Conservation (phyloP, 23 tunicate species). For the Oikopleura dioica region DNA sequence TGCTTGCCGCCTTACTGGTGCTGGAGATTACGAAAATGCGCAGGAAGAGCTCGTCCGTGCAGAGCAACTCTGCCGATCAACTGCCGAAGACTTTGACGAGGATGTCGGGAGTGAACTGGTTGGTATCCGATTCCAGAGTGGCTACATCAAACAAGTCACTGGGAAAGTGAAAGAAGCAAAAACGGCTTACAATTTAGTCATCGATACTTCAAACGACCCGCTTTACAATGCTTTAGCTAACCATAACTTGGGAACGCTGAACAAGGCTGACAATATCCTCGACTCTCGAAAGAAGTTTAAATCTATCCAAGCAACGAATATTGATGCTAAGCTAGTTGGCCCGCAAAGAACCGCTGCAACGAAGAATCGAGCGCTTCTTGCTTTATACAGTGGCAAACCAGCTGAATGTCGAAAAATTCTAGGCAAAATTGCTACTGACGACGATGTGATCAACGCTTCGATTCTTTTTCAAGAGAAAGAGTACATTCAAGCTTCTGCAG, state of each 20-base stretch:
- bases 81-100: background rate
- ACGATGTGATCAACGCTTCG: background rate
- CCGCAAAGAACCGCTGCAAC: background rate
- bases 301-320: background rate
- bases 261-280: background rate
- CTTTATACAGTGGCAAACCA: slow-evolving; percentile 1
- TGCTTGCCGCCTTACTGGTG: background rate
- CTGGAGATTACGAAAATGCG: background rate
- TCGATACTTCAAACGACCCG: background rate
- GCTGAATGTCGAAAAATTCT: slow-evolving; percentile 12
- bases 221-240: background rate
- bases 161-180: background rate
- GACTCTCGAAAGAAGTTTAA: background rate
- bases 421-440: background rate
- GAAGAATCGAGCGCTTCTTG: slow-evolving; percentile 11
- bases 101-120: background rate
- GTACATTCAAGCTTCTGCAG: background rate
- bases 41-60: background rate
- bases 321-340: background rate
- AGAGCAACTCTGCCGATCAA: background rate
- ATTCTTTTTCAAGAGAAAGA: slow-evolving; percentile 11
- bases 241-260: background rate
- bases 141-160: background rate
- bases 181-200: background rate
- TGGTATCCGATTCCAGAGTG: background rate